Conservation (phyloP, 2,113 vertebrate genomes). For the Larimichthys polyactis region DNA sequence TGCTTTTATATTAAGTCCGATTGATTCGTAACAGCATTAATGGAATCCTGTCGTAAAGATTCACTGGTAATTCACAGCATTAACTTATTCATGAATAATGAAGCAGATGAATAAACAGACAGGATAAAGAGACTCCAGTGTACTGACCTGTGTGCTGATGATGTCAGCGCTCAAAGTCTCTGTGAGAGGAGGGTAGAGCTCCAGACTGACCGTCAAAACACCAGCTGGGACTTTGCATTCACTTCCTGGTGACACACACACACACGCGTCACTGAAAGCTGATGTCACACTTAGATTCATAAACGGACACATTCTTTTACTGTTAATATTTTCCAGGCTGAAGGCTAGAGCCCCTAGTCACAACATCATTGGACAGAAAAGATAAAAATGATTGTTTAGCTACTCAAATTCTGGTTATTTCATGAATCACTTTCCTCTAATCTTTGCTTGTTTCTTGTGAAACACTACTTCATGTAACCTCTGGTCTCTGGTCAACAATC, state of each 20-base stretch:
- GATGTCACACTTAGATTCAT: neutral
- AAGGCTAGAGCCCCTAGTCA: neutral
- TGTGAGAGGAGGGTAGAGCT: slow-evolving; percentile 91
- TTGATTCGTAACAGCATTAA: slow-evolving; percentile 7
- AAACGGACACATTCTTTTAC: neutral
- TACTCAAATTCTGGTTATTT: neutral
- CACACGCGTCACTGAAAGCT: neutral
- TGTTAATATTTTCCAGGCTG: neutral
- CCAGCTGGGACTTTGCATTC: slow-evolving; percentile 95
- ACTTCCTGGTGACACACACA: slow-evolving; percentile 84
- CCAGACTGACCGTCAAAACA: slow-evolving; percentile 92
- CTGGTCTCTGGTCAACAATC: neutral
- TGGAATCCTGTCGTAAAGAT: slow-evolving; percentile 17
- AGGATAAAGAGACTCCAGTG: slow-evolving; percentile 1
- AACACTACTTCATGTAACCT: neutral
- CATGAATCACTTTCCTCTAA: neutral
- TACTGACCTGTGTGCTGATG: slow-evolving; percentile 91
- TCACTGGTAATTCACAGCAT: neutral
- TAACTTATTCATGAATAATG: slow-evolving; percentile 33
- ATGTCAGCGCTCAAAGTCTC: slow-evolving; percentile 89
- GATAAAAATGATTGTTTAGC: neutral
- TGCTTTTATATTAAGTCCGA: neutral
- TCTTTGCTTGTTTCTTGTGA: neutral
- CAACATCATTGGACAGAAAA: neutral
- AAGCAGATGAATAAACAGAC: slow-evolving; percentile 23